Conservation (phyloP, 2,888 invertebrate genomes). For the Zygothrica quintamaculata region DNA sequence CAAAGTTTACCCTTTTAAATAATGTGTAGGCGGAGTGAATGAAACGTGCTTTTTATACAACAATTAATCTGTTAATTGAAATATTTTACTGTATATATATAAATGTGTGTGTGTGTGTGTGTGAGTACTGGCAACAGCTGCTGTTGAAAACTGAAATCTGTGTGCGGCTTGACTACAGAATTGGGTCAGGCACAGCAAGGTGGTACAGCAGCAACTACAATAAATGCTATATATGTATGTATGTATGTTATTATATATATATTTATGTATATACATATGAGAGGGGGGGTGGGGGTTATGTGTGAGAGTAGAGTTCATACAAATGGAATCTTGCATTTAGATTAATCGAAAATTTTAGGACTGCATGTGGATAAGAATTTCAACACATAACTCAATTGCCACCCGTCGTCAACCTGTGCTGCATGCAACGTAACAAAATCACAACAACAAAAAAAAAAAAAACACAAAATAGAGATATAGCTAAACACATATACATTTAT, state of each 20-base stretch:
- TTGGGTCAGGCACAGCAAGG: slow-evolving; percentile 36
- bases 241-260: slow-evolving; percentile 8
- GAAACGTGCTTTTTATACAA: slow-evolving; percentile 44
- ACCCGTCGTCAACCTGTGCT: slow-evolving; percentile 54
- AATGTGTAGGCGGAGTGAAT: slow-evolving; percentile 35
- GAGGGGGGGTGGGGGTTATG: too few species aligned
- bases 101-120: not conserved
- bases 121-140: slow-evolving; percentile 54
- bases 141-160: slow-evolving; percentile 15
- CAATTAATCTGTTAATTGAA: slow-evolving; percentile 43
- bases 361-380: slow-evolving; percentile 50
- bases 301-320: too few species aligned
- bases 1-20: slow-evolving; percentile 34
- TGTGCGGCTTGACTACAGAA: slow-evolving; percentile 12
- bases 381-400: slow-evolving; percentile 59
- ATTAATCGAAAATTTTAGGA: slow-evolving; percentile 27
- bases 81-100: slow-evolving; percentile 7
- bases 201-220: slow-evolving; percentile 4
- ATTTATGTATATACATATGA: too few species aligned
- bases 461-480: slow-evolving; percentile 8
- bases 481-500: slow-evolving; percentile 3
- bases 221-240: too few species aligned
- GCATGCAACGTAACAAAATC: too few species aligned
- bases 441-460: slow-evolving; percentile 16
- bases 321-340: slow-evolving; percentile 15